Percentiles rank a stretch among this genome's conserved stretches.
phyloP scores from a whole-genome alignment of 1,140 invertebrate genomes.

The Holotrichia oblita region DNA sequence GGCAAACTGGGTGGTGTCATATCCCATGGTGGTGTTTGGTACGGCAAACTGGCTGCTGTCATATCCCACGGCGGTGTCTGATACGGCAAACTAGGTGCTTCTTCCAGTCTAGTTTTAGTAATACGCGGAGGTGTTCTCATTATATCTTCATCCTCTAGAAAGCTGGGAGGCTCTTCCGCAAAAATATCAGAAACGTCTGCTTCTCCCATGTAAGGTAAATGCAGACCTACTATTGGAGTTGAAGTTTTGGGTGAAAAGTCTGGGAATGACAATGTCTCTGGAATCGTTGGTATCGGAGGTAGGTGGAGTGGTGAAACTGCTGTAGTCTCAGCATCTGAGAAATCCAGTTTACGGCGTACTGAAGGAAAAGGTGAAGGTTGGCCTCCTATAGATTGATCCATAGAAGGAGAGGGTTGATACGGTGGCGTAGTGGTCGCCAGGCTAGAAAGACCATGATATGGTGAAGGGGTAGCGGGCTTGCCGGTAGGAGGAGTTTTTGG shows the following conservation, averaged over 20 bases:
- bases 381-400: too few relatives aligned
- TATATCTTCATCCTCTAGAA: not conserved
- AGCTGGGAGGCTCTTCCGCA: conserved; percentile 1
- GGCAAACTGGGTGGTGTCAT: conserved; percentile 9
- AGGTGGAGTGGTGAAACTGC: not conserved
- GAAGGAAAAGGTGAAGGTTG: not conserved
- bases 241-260: not conserved
- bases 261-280: not conserved
- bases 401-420: not conserved
- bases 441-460: too few relatives aligned
- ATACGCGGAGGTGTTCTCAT: not conserved
- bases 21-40: too few relatives aligned
- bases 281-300: not conserved
- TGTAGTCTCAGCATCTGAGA: not conserved
- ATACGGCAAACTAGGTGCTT: not conserved
- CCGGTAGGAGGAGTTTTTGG: not conserved
- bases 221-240: not conserved
- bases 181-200: conserved; percentile 8
- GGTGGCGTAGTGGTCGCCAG: not conserved
- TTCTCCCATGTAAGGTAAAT: not conserved
- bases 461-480: too few relatives aligned
- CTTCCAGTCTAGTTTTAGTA: not conserved
- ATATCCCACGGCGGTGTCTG: not conserved
- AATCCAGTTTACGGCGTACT: not conserved
- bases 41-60: too few relatives aligned